Conservation (phyloP, 2,113 vertebrate genomes). For the Cyphomyrus discorhynchus region DNA sequence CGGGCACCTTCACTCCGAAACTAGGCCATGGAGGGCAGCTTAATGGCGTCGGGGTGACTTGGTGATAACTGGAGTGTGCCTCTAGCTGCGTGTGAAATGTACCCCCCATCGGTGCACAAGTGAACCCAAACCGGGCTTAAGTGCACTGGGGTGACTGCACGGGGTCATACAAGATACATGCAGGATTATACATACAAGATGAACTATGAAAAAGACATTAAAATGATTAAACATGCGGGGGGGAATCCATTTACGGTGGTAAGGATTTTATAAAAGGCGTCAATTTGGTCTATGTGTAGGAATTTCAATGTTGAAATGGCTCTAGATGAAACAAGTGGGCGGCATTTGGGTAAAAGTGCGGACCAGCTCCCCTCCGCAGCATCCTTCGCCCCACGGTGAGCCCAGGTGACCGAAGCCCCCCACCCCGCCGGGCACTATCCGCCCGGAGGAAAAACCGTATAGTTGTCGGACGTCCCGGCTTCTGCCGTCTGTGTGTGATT, state of each 20-base stretch:
- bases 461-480: slow-evolving; percentile 7
- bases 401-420: neutral
- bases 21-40: neutral
- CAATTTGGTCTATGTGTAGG: neutral
- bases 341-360: neutral
- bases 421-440: neutral
- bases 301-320: neutral
- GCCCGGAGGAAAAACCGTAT: neutral
- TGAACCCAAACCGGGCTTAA: neutral
- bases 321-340: neutral
- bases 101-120: neutral
- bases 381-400: neutral
- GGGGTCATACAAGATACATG: neutral
- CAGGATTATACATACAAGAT: neutral
- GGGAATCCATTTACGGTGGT: neutral
- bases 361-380: neutral
- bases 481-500: slow-evolving; percentile 25
- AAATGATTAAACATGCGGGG: neutral
- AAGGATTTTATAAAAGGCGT: neutral
- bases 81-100: neutral
- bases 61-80: neutral
- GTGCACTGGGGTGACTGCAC: neutral
- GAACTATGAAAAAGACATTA: neutral
- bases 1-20: neutral
- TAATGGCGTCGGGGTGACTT: neutral